A percentile compares a stretch with the other conserved stretches of the same genome.
These are phyloP conservation scores for Chromobotia macracanthus DNA, from an alignment of 2,797 vertebrate species.

Conservation along the genomic window DNA sequence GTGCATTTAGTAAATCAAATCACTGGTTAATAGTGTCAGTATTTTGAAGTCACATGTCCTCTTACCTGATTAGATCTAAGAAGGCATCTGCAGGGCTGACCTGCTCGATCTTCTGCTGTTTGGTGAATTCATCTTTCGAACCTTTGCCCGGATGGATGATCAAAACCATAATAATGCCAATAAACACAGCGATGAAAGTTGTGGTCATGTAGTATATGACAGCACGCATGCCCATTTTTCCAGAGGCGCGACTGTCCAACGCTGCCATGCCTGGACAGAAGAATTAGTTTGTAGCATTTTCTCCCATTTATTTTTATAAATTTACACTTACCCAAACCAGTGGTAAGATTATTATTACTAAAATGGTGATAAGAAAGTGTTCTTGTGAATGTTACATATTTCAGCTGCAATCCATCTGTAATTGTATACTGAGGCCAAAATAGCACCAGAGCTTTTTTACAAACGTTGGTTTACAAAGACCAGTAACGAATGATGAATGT, in stretches of 20 bases:
- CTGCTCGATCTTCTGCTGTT: conserved; percentile 90
- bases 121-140: conserved; percentile 92
- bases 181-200: conserved; percentile 92
- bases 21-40: neutral
- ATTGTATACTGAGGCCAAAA: neutral
- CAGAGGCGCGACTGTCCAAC: conserved; percentile 94
- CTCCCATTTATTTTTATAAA: too few relatives aligned
- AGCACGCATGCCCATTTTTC: conserved; percentile 96
- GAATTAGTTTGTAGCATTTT: neutral
- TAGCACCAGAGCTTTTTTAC: neutral
- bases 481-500: neutral
- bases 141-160: conserved; percentile 97
- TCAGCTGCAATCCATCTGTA: neutral
- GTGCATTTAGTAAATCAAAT: neutral
- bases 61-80: conserved; percentile 95
- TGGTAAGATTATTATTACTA: neutral
- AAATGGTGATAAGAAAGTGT: neutral
- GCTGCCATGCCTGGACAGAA: conserved; percentile 87
- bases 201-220: conserved; percentile 98
- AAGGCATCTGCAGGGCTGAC: conserved; percentile 94
- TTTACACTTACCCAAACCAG: too few relatives aligned
- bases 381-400: neutral
- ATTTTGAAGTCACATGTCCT: neutral
- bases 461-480: neutral
- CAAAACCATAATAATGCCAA: conserved; percentile 94